These are phyloP conservation scores for Athetis lepigone DNA, from an alignment of 2,888 invertebrate genomes.

Conservation along the genomic window DNA sequence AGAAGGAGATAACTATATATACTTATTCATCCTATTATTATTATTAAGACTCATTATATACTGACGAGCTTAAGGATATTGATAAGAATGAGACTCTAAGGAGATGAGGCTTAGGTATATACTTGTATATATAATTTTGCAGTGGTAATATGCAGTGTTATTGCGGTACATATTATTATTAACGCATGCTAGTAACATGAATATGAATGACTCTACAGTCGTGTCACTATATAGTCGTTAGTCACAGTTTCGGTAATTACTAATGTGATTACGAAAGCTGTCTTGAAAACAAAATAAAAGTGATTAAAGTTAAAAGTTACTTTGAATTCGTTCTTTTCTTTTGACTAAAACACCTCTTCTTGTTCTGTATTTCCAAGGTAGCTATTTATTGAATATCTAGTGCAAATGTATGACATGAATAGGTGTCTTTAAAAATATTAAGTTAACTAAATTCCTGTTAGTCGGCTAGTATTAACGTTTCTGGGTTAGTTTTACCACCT, in stretches of 20 bases:
- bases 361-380: not conserved
- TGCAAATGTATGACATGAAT: not conserved
- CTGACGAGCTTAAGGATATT: too few species aligned
- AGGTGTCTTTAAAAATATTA: too few species aligned
- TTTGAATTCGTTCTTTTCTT: too few species aligned
- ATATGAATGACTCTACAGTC: not conserved
- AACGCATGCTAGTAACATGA: conserved; percentile 30
- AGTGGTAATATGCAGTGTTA: conserved; percentile 11
- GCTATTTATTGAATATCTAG: not conserved
- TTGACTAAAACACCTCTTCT: too few species aligned
- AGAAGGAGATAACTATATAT: too few species aligned
- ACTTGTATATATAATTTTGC: not conserved
- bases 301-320: not conserved
- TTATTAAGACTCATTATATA: too few species aligned
- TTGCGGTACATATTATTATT: conserved; percentile 17
- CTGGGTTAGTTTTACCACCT: not conserved
- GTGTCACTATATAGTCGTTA: not conserved
- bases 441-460: not conserved
- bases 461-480: not conserved
- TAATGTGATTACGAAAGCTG: not conserved
- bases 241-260: conserved; percentile 8
- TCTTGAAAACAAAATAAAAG: conserved; percentile 13
- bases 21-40: too few species aligned
- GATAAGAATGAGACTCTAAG: too few species aligned
- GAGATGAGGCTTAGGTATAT: conserved; percentile 5